Evolutionary conservation across 1,140 invertebrate genomes (phyloP).

Genomic region (Ptiloglossa arizonensis): DNA sequence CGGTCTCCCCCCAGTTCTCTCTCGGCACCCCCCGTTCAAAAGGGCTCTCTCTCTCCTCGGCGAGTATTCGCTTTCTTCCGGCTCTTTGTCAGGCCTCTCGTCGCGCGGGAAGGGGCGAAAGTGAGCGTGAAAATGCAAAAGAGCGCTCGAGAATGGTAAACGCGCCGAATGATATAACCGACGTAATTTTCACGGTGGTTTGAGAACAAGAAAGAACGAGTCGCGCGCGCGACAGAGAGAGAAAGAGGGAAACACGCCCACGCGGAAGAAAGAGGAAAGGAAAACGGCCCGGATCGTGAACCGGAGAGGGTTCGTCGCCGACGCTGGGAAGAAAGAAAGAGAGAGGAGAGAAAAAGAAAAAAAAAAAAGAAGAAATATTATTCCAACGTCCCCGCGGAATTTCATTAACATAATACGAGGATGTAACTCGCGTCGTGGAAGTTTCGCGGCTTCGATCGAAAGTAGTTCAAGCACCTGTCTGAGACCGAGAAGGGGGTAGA

Average conservation of each 20-base stretch:
- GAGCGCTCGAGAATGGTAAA: conserved; percentile 42
- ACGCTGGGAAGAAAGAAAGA: too few species aligned
- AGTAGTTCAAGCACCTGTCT: not conserved
- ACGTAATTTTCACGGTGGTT: conserved; percentile 23
- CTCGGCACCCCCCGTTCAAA: not conserved
- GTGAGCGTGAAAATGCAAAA: conserved; percentile 39
- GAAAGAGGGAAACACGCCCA: not conserved
- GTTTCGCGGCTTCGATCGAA: not conserved
- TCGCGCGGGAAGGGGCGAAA: conserved; percentile 11
- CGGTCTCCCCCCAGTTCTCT: too few species aligned
- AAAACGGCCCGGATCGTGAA: not conserved
- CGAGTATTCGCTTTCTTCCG: conserved; percentile 36
- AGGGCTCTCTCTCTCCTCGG: not conserved
- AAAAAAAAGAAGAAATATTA: not conserved
- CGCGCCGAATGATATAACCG: conserved; percentile 38
- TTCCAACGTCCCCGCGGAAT: not conserved
- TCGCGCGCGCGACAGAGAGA: too few species aligned
- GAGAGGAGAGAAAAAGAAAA: not conserved
- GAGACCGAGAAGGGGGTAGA: too few species aligned
- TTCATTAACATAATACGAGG: conserved; percentile 18
- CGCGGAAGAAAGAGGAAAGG: not conserved
- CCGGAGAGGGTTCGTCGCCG: not conserved
- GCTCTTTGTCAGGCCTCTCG: conserved; percentile 20
- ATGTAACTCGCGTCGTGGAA: not conserved
- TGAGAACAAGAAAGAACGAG: too few species aligned